Base-by-base conservation (phyloP, 2,888 invertebrate species). In the Ophion ventricosus region DNA sequence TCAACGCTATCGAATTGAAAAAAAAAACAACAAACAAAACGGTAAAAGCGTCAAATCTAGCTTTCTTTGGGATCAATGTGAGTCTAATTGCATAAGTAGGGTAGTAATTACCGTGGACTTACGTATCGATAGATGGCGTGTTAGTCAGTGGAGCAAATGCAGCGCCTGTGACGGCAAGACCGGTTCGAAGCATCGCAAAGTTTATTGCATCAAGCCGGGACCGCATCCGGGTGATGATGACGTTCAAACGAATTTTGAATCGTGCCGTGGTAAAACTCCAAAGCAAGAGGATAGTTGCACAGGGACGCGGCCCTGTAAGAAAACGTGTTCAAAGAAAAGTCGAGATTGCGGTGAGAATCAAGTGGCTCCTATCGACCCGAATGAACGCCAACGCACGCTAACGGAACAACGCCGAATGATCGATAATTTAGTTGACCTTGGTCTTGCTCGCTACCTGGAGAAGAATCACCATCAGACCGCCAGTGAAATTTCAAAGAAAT, bases 71-170 rank as follows among this genome's bases (percentile, higher is more conserved):
- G 7, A 10, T 1, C 35, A 23, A 8, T 23, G 4, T n/a, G 4
- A 0, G 11, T 43, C 0, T 17, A 7, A 17, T 66, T 26, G 26
- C 20, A 14, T 3, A 1, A 11, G 14, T 23, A 20, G 23, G 40
- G 20, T 40, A 0, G 5, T 7, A 26, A 26, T 64, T 49, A 14
- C 2, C 1, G n/a, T 14, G 11, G 54, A 4, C 25, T 49, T 67
- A 17, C 40, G 23, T 56, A 67, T 63, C 74, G 85, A 7, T 84
- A 95, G 96, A 90, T 96, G 96, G 96, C 94, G 95, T 91, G 93
- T 94, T 3, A 96, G 96, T 8, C 95, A 95, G 74, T 96, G 96
- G 96, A 95, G 95, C 85, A 94, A 94, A 82, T 96, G 96, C 89
- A 94, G 94, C 59, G 95, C 95, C 0, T 95, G 95, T 86, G 93